Conservation (phyloP, 2,113 vertebrate genomes). For the Bothrops jararaca region DNA sequence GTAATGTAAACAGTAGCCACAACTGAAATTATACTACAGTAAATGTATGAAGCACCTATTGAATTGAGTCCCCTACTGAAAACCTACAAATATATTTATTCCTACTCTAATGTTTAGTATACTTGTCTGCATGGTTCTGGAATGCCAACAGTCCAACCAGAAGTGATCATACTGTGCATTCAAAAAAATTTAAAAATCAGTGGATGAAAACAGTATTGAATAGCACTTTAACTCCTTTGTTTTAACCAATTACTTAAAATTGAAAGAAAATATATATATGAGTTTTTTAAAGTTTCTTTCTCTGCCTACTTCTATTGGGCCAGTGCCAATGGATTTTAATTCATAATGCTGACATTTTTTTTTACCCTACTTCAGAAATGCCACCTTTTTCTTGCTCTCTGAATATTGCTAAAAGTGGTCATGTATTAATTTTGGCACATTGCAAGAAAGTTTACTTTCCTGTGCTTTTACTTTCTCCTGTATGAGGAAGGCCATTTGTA, state of each 20-base stretch:
- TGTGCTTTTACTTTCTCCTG: not conserved
- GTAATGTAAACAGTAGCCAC: not conserved
- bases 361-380: slow-evolving; percentile 9
- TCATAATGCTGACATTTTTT: not conserved
- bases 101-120: not conserved
- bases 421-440: slow-evolving; percentile 12
- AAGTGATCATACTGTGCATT: not conserved
- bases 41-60: not conserved
- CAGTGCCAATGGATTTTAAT: slow-evolving; percentile 14
- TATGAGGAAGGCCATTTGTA: not conserved
- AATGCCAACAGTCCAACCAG: not conserved
- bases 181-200: not conserved
- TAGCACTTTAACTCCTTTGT: not conserved
- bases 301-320: not conserved
- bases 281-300: not conserved
- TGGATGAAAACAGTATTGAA: slow-evolving; percentile 2
- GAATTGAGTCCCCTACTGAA: not conserved
- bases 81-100: slow-evolving; percentile 9
- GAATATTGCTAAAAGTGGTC: slow-evolving; percentile 3
- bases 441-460: not conserved
- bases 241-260: slow-evolving; percentile 15
- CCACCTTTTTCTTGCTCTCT: not conserved
- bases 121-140: not conserved
- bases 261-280: not conserved
- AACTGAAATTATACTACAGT: not conserved